These are phyloP conservation scores for Anisognathus igniventris DNA, from an alignment of 2,797 vertebrate genomes.

Conservation along the genomic window DNA sequence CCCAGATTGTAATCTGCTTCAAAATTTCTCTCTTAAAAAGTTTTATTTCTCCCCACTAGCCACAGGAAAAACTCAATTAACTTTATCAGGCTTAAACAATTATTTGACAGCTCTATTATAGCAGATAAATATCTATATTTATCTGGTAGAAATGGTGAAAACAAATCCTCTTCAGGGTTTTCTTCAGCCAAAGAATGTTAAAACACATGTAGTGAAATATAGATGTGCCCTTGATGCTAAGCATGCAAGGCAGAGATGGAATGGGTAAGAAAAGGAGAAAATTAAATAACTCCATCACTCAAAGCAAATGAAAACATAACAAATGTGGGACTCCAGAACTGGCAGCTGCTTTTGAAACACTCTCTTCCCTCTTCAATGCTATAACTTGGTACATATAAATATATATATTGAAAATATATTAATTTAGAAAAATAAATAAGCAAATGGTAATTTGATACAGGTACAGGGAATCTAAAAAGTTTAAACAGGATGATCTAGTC, in stretches of 20 bases:
- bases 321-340: background rate
- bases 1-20: background rate
- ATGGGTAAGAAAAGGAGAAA: background rate
- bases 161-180: background rate
- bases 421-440: background rate
- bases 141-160: background rate
- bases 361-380: accelerated
- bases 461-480: background rate
- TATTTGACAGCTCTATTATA: background rate
- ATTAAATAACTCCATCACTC: background rate
- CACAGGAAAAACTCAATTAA: background rate
- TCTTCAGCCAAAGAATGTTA: background rate
- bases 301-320: background rate
- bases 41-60: background rate
- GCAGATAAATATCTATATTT: background rate
- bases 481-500: background rate
- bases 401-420: background rate
- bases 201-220: background rate
- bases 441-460: background rate
- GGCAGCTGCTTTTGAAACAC: background rate
- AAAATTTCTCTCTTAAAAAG: background rate
- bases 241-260: background rate
- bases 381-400: background rate
- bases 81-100: background rate
- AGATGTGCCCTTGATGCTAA: background rate